A percentile compares a stretch with the other conserved stretches of the same genome.
Evolutionary conservation across 2,888 invertebrate species (phyloP).

Genomic region (Caenorhabditis virilis): DNA sequence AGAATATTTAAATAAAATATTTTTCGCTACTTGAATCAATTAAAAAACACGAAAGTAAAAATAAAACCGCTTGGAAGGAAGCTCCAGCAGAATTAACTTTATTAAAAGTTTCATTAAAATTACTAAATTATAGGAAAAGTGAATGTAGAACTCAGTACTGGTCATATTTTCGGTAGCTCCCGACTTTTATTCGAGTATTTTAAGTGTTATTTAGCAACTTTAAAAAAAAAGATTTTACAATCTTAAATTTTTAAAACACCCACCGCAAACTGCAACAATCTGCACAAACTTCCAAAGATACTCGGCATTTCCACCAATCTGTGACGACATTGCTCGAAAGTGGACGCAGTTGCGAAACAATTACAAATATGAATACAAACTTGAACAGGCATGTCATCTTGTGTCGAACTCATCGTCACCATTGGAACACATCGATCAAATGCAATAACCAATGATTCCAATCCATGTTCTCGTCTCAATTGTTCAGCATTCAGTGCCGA

Average conservation of each 20-base stretch:
- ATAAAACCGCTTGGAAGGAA: constrained; percentile 1
- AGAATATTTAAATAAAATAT: neutral
- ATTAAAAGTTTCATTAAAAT: neutral
- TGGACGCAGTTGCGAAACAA: constrained; percentile 93
- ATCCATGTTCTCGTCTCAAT: constrained; percentile 87
- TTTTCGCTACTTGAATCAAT: no score
- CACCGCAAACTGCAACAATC: constrained; percentile 85
- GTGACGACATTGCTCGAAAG: constrained; percentile 87
- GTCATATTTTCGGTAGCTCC: no score
- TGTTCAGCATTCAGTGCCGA: constrained; percentile 97
- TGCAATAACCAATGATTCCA: constrained; percentile 84
- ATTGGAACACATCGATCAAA: constrained; percentile 92
- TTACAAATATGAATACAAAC: constrained; percentile 84
- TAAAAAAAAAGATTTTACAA: constrained; percentile 5
- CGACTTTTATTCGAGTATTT: no score
- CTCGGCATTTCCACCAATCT: constrained; percentile 85
- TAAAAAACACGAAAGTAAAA: no score
- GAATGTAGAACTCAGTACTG: no score
- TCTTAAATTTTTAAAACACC: constrained; percentile 21
- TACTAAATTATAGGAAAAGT: no score
- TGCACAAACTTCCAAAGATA: constrained; percentile 83
- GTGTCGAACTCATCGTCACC: constrained; percentile 80
- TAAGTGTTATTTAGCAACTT: constrained; percentile 7
- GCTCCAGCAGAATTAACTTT: neutral
- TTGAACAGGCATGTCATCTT: constrained; percentile 82